Base-by-base conservation (phyloP, 1,140 invertebrate genomes). In the Calliphora vicina region DNA sequence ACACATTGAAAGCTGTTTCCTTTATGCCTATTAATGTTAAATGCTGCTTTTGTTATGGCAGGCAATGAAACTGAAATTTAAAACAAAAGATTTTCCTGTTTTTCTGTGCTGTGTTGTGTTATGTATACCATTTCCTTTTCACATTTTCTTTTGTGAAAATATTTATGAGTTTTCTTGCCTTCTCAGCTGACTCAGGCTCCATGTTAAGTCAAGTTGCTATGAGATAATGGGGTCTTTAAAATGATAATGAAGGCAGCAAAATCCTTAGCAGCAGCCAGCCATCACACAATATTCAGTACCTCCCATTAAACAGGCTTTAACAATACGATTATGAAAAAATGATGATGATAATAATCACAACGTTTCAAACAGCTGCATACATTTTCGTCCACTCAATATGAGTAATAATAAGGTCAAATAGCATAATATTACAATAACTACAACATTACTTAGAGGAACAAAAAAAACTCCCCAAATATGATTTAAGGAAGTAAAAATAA, bases 181-280 rank as follows among this genome's bases (percentile, higher is more conserved):
- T 6, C 61, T 25, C 9, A 6, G 12, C 20, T 20, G 9, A 25
- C 20, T 8, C 61, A n/a, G 50, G 13, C 50, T 35, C 35, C 35
- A 35, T 35, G 35, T 35, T 35, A 35, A 35, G 35, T 35, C 10
- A 35, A 35, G 35, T 35, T 35, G 35, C 35, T 6, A 35, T 35
- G 20, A 67, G 61, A 67, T 67, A 25, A 67, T 67, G 61, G 61
- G 61, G 61, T 67, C 61, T 67, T 67, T 67, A 67, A 67, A 67
- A 67, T 67, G 50, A 57, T 57, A 57, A 57, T 57, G 61, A 67
- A 67, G 12, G 61, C 61, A 67, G 8, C 61, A 23, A 8, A 20
- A 67, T 23, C 8, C 10, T 10, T 8, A 35, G 35, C 10, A 35
- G 35, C 35, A 35, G 35, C 10, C 35, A 35, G 6, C n/a, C n/a